Conservation (phyloP, 2,797 vertebrate species). For the Enoplosus armatus region DNA sequence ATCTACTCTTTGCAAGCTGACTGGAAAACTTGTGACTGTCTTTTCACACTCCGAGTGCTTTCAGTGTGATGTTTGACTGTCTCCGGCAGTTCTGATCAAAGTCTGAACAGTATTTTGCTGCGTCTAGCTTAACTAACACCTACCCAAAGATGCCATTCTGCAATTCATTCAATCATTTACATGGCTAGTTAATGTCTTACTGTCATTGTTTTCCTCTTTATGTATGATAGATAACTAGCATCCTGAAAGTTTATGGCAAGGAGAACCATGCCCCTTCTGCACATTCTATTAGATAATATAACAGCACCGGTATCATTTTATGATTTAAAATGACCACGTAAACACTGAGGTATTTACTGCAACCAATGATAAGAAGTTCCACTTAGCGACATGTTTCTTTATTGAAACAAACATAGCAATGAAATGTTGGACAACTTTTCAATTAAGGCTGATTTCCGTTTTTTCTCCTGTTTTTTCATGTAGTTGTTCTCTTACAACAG, state of each 20-base stretch:
- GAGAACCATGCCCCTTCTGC: conserved; percentile 35
- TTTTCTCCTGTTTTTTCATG: conserved; percentile 25
- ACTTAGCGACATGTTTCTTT: conserved; percentile 72
- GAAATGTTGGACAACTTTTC: conserved; percentile 45
- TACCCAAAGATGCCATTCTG: conserved; percentile 48
- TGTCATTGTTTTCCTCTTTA: conserved; percentile 43
- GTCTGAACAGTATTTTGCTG: conserved; percentile 76
- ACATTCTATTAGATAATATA: conserved; percentile 67
- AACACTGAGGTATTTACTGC: conserved; percentile 26
- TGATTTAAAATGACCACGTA: conserved; percentile 47
- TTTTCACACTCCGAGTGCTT: neutral
- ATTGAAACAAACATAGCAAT: conserved; percentile 73
- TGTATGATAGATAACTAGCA: conserved; percentile 38
- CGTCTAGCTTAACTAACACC: conserved; percentile 42
- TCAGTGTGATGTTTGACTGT: conserved; percentile 23
- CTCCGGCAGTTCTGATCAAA: conserved; percentile 77
- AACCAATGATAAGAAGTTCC: conserved; percentile 53
- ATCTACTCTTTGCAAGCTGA: conserved; percentile 7
- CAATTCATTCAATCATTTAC: conserved; percentile 82
- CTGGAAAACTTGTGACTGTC: conserved; percentile 54
- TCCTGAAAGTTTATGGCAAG: conserved; percentile 48
- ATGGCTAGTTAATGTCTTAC: conserved; percentile 85
- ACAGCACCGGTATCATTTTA: conserved; percentile 35
- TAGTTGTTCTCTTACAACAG: conserved; percentile 34
- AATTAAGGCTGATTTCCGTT: conserved; percentile 26